Percentiles rank a stretch among this genome's conserved stretches.
Conservation (phyloP, 2,888 invertebrate species). For the Oconnorella tubifera region DNA sequence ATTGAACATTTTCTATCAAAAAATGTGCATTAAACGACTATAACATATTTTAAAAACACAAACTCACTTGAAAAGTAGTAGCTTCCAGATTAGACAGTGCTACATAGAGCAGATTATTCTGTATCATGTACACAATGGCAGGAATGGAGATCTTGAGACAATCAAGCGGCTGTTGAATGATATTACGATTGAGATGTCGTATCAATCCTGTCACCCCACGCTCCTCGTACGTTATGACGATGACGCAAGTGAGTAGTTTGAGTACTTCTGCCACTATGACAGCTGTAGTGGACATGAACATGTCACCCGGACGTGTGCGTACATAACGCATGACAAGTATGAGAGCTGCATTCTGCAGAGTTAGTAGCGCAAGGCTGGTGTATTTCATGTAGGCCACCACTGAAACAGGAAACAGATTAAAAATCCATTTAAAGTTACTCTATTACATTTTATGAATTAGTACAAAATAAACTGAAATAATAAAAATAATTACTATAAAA, state of each 20-base stretch:
- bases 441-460: too few species aligned
- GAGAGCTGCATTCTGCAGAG: conserved; percentile 92
- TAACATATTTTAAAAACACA: too few species aligned
- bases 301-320: conserved; percentile 77
- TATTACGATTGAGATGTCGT: conserved; percentile 48
- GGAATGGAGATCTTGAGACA: conserved; percentile 75
- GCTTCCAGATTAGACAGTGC: conserved; percentile 97
- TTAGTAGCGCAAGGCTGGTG: conserved; percentile 82
- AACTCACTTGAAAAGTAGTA: conserved; percentile 87
- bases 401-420: too few species aligned
- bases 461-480: too few species aligned
- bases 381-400: too few species aligned
- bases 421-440: too few species aligned
- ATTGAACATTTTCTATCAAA: neutral
- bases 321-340: conserved; percentile 95
- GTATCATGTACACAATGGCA: conserved; percentile 88
- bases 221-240: conserved; percentile 61
- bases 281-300: conserved; percentile 90
- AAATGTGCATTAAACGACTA: neutral
- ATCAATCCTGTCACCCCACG: conserved; percentile 37
- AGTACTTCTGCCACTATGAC: conserved; percentile 87
- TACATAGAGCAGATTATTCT: conserved; percentile 94
- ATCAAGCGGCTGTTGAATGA: conserved; percentile 64
- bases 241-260: conserved; percentile 77
- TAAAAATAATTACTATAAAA: too few species aligned